phyloP scores from a whole-genome alignment of 2,888 invertebrate genomes.

The Ophioninae sp. region DNA sequence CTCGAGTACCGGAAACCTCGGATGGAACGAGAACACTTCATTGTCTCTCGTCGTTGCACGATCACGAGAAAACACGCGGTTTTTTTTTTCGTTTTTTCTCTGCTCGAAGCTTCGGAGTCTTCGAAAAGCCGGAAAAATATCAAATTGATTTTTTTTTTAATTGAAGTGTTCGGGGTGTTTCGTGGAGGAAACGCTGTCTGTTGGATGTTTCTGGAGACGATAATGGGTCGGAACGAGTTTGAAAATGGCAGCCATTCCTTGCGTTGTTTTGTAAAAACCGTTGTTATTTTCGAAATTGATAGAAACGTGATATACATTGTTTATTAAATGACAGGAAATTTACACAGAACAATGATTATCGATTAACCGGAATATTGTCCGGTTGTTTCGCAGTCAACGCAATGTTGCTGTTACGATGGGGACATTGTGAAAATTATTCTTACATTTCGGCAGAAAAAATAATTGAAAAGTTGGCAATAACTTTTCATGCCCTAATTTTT shows the following conservation, averaged over 20 bases:
- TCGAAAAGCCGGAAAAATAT: neutral
- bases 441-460: neutral
- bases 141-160: too few relatives aligned
- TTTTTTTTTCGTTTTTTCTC: slow-evolving; percentile 25
- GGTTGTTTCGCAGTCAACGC: too few relatives aligned
- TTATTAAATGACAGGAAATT: neutral
- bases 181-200: neutral
- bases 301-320: neutral
- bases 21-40: slow-evolving; percentile 33
- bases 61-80: neutral
- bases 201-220: neutral
- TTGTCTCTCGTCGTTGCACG: neutral
- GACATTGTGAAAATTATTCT: neutral
- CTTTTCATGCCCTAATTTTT: neutral
- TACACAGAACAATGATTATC: too few relatives aligned
- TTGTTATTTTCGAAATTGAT: neutral
- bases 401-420: too few relatives aligned
- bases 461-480: neutral
- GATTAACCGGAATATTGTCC: too few relatives aligned
- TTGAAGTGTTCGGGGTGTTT: neutral
- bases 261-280: neutral
- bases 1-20: slow-evolving; percentile 25
- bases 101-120: neutral
- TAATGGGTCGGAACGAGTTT: neutral
- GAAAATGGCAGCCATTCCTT: neutral